Evolutionary conservation across 2,797 vertebrate genomes (phyloP).

Genomic region (Anguilla marmorata): DNA sequence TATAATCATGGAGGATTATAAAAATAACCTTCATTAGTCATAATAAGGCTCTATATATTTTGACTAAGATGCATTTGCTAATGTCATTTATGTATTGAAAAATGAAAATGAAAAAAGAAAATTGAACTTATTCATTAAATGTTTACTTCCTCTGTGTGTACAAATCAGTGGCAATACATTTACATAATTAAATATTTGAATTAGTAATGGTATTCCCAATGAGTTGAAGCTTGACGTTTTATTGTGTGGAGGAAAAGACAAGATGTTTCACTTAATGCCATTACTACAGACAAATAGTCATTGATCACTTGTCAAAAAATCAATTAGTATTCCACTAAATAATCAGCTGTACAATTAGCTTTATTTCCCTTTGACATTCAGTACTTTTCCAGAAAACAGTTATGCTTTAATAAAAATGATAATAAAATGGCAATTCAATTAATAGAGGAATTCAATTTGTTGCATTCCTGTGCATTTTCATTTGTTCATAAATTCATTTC

Average conservation of each 20-base stretch:
- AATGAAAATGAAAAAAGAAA: background rate
- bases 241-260: background rate
- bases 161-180: background rate
- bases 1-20: background rate
- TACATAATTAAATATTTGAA: background rate
- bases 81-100: background rate
- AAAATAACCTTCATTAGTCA: background rate
- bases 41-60: background rate
- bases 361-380: background rate
- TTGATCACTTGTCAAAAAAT: slow-evolving; percentile 7
- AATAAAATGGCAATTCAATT: background rate
- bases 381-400: background rate
- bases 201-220: background rate
- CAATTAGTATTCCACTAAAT: background rate
- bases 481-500: background rate
- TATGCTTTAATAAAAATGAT: background rate
- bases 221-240: background rate
- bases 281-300: background rate
- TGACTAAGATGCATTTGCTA: background rate
- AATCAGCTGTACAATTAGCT: background rate
- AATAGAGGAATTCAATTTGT: background rate
- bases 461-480: background rate
- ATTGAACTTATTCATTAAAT: background rate
- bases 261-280: background rate
- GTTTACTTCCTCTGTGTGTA: slow-evolving; percentile 2